Conservation (phyloP, 2,888 invertebrate genomes). For the Eudasyphora cyanicolor region DNA sequence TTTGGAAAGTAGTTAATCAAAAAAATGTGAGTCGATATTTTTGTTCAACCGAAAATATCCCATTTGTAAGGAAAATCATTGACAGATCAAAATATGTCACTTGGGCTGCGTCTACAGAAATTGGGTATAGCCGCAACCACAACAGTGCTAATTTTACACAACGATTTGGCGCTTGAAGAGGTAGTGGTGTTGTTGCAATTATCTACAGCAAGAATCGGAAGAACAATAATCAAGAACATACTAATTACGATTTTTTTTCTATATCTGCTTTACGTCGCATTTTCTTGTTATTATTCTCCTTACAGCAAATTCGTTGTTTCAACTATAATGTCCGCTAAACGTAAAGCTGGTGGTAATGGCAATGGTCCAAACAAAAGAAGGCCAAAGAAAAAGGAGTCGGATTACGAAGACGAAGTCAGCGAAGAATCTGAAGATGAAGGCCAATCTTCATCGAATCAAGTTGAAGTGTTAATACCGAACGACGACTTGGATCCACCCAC, state of each 20-base stretch:
- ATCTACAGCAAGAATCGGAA: neutral
- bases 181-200: neutral
- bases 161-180: too few species aligned
- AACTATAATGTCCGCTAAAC: conserved; percentile 78
- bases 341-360: conserved; percentile 78
- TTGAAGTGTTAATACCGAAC: conserved; percentile 80
- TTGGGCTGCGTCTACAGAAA: too few species aligned
- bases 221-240: neutral
- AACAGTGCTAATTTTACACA: too few species aligned
- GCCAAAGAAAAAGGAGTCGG: conserved; percentile 79
- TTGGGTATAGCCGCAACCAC: conserved; percentile 15
- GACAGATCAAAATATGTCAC: too few species aligned
- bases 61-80: too few species aligned
- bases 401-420: conserved; percentile 79
- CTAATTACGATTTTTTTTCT: neutral
- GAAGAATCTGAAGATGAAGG: conserved; percentile 75
- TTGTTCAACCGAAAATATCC: too few species aligned
- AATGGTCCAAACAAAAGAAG: conserved; percentile 77
- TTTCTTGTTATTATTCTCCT: neutral
- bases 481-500: conserved; percentile 82
- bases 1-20: too few species aligned
- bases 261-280: neutral
- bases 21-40: too few species aligned
- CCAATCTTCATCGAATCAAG: conserved; percentile 71
- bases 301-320: neutral